A percentile compares a stretch with the other conserved stretches of the same genome.
Evolutionary conservation across 2,113 vertebrate species (phyloP).

Genomic region (Eira barbara): DNA sequence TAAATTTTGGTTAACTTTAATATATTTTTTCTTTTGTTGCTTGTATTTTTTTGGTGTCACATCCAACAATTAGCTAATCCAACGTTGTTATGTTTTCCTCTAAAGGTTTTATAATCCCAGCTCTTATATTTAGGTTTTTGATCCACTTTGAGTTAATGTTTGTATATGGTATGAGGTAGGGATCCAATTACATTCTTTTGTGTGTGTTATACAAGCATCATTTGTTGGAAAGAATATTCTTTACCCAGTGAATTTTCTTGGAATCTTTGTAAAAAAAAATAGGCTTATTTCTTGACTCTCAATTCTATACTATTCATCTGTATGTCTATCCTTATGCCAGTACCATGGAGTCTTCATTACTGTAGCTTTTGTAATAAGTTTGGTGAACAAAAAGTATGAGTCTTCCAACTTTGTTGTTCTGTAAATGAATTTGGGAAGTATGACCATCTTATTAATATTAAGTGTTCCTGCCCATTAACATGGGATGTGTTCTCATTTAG

Average conservation of each 20-base stretch:
- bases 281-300: neutral
- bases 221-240: neutral
- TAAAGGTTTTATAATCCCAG: neutral
- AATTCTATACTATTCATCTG: neutral
- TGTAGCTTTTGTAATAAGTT: neutral
- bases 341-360: neutral
- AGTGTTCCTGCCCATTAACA: neutral
- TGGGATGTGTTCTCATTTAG: neutral
- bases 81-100: neutral
- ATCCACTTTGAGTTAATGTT: neutral
- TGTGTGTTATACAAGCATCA: neutral
- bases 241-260: neutral
- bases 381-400: neutral
- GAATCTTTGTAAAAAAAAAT: neutral
- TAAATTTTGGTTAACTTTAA: neutral
- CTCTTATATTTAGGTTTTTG: neutral
- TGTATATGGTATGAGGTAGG: neutral
- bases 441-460: neutral
- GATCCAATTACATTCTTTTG: neutral
- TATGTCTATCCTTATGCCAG: neutral
- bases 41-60: neutral
- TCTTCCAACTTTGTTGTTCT: neutral
- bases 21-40: neutral
- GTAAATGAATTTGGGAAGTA: neutral
- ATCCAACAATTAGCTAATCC: neutral